Evolutionary conservation across 2,888 invertebrate species (phyloP), one percentile per base, ranked within the genome.

Genomic region (Pheosia tremula): DNA sequence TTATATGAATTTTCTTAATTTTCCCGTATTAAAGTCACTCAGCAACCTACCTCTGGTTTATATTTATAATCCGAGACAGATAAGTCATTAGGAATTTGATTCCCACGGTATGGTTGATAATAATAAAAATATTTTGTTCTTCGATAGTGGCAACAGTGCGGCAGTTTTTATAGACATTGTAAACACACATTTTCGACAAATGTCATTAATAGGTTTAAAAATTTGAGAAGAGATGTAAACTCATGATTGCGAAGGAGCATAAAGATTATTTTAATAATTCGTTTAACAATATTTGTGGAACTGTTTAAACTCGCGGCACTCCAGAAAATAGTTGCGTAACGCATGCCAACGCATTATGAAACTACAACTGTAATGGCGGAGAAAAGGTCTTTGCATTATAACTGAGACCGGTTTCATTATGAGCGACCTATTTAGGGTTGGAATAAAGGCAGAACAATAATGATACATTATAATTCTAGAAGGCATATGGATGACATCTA

Each of bases 321-420:
- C 62, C 63, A 72, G 70, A 43, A 41, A 5, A 39, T 43, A 57
- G 75, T 85, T 84, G 79, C 79, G 80, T 82, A 84, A 74, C 75
- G 66, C 83, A 81, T 81, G 78, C 75, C 80, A 75, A 67, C 61
- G 66, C 60, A 71, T 83, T 81, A 74, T 74, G 82, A 79, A 83
- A 85, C 69, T 75, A 63, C 64, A 63, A 55, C 58, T 57, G 61
- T 67, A 74, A 60, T 69, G 43, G 57, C 56, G 62, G 54, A 57
- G 71, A 74, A 76, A 74, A 73, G 67, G 57, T 62, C 63, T 69
- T 62, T 63, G 67, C 64, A 74, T 75, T 75, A 74, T 68, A 70
- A 54, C 64, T 56, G 60, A 58, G 61, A 62, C 58, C 8, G 24
- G 24, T 13, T 24, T 50, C 47, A 47, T 47, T n/a, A 47, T 47